phyloP scores from a whole-genome alignment of 1,140 invertebrate genomes.

The Sinella curviseta region DNA sequence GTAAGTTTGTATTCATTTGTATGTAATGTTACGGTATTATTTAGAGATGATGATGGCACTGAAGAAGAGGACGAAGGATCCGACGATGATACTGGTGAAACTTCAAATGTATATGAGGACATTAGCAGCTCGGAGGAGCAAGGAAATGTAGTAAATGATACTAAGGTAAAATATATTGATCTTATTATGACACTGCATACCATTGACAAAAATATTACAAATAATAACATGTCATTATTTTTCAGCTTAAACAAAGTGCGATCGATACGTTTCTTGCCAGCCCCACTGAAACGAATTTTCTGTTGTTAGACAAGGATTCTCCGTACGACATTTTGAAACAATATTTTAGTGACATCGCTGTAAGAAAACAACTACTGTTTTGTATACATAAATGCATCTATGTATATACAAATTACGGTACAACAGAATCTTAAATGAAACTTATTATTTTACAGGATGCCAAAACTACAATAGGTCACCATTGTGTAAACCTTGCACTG shows the following conservation, averaged over 20 bases:
- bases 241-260: not conserved
- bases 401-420: too few species aligned
- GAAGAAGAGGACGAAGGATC: conserved; percentile 1
- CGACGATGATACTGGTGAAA: not conserved
- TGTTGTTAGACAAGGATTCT: conserved; percentile 7
- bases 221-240: not conserved
- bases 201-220: too few species aligned
- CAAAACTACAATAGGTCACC: not conserved
- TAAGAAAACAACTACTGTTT: not conserved
- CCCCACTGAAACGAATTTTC: not conserved
- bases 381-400: not conserved
- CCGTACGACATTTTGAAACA: conserved; percentile 13
- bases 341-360: not conserved
- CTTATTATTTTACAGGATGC: not conserved
- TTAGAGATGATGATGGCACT: conserved; percentile 9
- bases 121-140: not conserved
- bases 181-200: not conserved
- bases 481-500: not conserved
- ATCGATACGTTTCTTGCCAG: not conserved
- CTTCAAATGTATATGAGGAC: conserved; percentile 10
- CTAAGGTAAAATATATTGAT: conserved; percentile 2
- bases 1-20: not conserved
- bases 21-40: too few species aligned
- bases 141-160: not conserved
- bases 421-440: not conserved